Conservation (phyloP, 2,888 invertebrate genomes). For the Metellina segmentata region DNA sequence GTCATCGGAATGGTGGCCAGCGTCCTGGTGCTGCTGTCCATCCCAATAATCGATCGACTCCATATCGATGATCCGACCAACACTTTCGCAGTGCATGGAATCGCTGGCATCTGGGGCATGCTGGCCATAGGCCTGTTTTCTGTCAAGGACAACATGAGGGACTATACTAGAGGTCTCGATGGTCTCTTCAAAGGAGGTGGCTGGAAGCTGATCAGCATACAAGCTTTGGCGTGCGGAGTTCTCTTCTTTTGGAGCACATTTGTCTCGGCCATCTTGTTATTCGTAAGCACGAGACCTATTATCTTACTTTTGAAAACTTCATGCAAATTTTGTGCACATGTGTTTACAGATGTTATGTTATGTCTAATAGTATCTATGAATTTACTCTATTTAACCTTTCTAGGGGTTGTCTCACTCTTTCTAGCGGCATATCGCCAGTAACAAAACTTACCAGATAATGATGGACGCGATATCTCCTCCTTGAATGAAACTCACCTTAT, state of each 20-base stretch:
- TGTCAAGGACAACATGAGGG: constrained; percentile 90
- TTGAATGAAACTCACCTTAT: no score
- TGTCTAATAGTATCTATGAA: no score
- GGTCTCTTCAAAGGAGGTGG: constrained; percentile 85
- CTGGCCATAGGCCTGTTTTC: constrained; percentile 94
- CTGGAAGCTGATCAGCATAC: constrained; percentile 91
- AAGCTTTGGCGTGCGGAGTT: constrained; percentile 87
- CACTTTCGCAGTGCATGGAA: constrained; percentile 79
- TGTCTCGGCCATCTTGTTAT: constrained; percentile 86
- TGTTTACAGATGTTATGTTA: no score
- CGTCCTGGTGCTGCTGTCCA: constrained; percentile 73
- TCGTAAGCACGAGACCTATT: constrained; percentile 42
- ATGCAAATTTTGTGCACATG: no score
- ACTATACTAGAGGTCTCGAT: constrained; percentile 85
- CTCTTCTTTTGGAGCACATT: constrained; percentile 88
- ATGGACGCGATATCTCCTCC: no score
- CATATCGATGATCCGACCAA: constrained; percentile 80
- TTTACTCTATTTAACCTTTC: no score
- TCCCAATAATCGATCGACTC: constrained; percentile 78
- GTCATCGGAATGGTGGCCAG: constrained; percentile 79
- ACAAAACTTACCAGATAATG: no score
- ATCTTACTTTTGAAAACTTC: not conserved
- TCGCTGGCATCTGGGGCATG: constrained; percentile 85
- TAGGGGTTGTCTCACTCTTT: no score
- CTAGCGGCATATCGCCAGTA: no score